Conservation (phyloP, 2,113 vertebrate genomes). For the Chionodraco myersi region DNA sequence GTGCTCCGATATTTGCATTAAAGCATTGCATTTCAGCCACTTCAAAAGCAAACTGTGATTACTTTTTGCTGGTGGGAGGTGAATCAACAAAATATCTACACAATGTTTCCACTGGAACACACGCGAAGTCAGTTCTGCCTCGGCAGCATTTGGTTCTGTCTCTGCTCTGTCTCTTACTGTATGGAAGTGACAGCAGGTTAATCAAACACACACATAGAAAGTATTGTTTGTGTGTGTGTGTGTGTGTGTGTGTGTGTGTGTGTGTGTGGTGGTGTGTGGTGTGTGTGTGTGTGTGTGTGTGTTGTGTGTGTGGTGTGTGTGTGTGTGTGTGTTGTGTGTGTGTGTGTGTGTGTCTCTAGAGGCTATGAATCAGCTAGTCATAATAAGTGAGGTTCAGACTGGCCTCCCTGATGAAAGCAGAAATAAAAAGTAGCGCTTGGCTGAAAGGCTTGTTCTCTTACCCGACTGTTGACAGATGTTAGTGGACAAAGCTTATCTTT, state of each 20-base stretch:
- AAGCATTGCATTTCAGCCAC: slow-evolving; percentile 36
- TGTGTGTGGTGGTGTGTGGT: neutral
- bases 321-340: neutral
- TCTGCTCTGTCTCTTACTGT: slow-evolving; percentile 5
- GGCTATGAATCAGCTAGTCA: slow-evolving; percentile 15
- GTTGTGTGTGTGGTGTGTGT: neutral
- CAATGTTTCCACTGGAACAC: slow-evolving; percentile 2
- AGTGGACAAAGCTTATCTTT: neutral
- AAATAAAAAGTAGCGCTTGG: slow-evolving; percentile 9
- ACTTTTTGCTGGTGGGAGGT: slow-evolving; percentile 13
- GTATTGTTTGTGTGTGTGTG: neutral
- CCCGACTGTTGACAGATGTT: neutral
- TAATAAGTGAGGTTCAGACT: slow-evolving; percentile 42
- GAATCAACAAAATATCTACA: slow-evolving; percentile 17
- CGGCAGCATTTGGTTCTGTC: neutral
- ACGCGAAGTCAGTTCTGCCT: slow-evolving; percentile 19
- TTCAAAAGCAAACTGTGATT: slow-evolving; percentile 49
- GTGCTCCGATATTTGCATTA: slow-evolving; percentile 57
- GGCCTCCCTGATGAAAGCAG: slow-evolving; percentile 16
- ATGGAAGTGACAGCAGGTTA: slow-evolving; percentile 21
- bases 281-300: neutral
- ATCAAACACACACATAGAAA: neutral
- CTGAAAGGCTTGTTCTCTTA: slow-evolving; percentile 20
- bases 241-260: neutral
- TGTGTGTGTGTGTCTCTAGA: neutral